phyloP scores from a whole-genome alignment of 1,140 invertebrate species.

The Solenopsis fugax region DNA sequence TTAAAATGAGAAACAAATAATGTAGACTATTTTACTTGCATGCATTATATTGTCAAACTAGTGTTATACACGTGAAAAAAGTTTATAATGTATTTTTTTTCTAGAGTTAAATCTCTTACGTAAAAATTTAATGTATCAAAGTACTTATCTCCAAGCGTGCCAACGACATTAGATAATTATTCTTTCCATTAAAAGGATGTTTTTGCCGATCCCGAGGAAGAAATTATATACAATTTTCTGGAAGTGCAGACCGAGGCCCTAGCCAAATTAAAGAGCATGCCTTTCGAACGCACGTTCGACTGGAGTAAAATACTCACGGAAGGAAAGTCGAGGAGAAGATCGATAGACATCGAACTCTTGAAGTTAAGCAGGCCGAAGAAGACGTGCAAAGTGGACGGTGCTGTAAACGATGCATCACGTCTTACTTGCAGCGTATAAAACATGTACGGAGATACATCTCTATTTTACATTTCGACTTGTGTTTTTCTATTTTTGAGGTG shows the following conservation, averaged over 20 bases:
- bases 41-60: background rate
- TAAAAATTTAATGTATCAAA: background rate
- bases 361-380: constrained; percentile 39
- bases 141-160: background rate
- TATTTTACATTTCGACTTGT: constrained; percentile 31
- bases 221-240: constrained; percentile 78
- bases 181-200: constrained; percentile 31
- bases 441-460: constrained; percentile 3
- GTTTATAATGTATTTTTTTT: background rate
- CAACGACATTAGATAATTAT: constrained; percentile 32
- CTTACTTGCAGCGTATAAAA: constrained; percentile 4
- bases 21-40: background rate
- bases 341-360: constrained; percentile 42
- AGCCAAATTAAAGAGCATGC: constrained; percentile 62
- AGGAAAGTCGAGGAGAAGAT: constrained; percentile 11
- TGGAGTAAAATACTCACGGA: constrained; percentile 62
- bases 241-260: constrained; percentile 72
- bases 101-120: background rate
- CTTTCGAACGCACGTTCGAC: constrained; percentile 72
- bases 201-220: constrained; percentile 66
- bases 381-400: constrained; percentile 24
- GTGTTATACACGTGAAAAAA: background rate
- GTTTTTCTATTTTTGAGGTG: background rate
- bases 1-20: background rate
- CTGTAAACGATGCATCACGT: constrained; percentile 44